Evolutionary conservation across 2,888 invertebrate genomes (phyloP), one percentile per base, ranked within the genome.

Genomic region (Cephalotes varians): DNA sequence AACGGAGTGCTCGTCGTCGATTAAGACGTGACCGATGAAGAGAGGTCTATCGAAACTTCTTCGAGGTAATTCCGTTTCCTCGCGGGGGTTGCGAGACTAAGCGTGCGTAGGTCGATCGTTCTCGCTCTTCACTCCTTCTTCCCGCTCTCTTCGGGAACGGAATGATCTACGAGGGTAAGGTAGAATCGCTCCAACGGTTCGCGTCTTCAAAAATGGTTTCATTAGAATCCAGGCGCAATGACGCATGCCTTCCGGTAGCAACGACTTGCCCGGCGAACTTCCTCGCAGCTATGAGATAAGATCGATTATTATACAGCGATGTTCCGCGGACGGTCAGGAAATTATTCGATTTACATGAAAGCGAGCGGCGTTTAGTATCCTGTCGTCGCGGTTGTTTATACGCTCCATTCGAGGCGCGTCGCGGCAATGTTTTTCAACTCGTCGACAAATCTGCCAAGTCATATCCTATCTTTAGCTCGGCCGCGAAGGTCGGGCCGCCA

Each of bases 61-160:
- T 58, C 84, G 49, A 85, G 84, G 88, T 86, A 90, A 92, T 90
- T 88, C 90, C 89, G 77, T 88, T 87, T 90, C 90, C 88, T 91
- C 91, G 87, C 85, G 89, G 90, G 92, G 90, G 91, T 92, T 90
- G 89, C 86, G 87, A 88, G 88, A 85, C 86, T 72, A 84, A 65
- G 72, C 81, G 85, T 83, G 82, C 85, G 86, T 84, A 83, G 47
- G 81, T 74, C 62, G 84, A 84, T 85, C 82, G 76, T 84, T 83
- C 51, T 47, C 56, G 37, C 54, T 60, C 77, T 40, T 47, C 73
- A 25, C 49, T 74, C 76, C 64, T 51, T 62, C 64, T 77, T 40
- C 28, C 21, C 18, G 9, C 56, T 44, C 49, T 28, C 15, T 15
- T n/a, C 12, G 6, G 25, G 34, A 28, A 25, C 65, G 82, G 84